Conservation (phyloP, 2,797 vertebrate genomes). For the Semaprochilodus insignis region DNA sequence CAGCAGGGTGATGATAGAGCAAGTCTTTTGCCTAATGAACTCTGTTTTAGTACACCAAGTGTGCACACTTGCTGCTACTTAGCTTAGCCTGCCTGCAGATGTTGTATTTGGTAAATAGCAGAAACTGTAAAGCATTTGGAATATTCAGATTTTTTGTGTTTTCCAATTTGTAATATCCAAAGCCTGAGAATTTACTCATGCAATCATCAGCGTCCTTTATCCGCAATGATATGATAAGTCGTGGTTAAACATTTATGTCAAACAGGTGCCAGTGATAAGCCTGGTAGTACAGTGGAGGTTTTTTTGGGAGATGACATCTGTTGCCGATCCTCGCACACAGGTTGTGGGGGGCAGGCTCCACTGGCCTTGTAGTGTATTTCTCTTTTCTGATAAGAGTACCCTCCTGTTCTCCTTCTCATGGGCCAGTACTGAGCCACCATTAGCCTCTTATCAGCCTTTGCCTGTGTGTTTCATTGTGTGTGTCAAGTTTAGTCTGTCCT, state of each 20-base stretch:
- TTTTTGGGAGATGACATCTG: neutral
- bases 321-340: neutral
- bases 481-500: neutral
- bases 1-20: neutral
- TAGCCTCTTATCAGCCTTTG: slow-evolving; percentile 4
- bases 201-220: neutral
- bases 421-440: neutral
- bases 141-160: too few species aligned
- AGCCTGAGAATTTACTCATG: neutral
- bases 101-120: too few species aligned
- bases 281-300: neutral
- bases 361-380: slow-evolving; percentile 3
- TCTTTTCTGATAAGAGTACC: neutral
- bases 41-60: neutral
- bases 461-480: neutral
- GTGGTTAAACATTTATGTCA: neutral
- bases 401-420: slow-evolving; percentile 3
- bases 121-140: too few species aligned
- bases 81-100: neutral
- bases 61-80: neutral
- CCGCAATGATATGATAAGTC: neutral
- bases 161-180: too few species aligned
- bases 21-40: neutral
- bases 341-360: neutral
- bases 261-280: neutral